A percentile compares a stretch with the other conserved stretches of the same genome.
These are phyloP conservation scores for Melikaiella ostensackeni DNA, from an alignment of 2,888 invertebrate genomes.

Conservation along the genomic window DNA sequence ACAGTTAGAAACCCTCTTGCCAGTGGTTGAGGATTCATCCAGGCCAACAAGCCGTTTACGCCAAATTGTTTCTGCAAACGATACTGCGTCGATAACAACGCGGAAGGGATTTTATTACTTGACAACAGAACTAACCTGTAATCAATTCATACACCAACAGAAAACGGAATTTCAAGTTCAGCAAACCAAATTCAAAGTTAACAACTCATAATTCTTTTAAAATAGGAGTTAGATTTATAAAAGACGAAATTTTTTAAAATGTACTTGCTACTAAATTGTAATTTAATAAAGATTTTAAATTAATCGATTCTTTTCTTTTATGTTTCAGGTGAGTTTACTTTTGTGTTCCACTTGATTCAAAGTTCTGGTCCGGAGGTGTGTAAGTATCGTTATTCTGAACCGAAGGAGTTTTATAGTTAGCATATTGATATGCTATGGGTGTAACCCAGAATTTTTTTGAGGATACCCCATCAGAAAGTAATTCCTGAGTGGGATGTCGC, in stretches of 20 bases:
- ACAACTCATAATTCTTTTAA: neutral
- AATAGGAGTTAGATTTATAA: neutral
- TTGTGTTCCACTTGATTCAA: neutral
- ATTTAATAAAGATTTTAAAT: neutral
- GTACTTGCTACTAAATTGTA: neutral
- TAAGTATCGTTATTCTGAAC: neutral
- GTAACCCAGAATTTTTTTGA: neutral
- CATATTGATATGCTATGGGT: neutral
- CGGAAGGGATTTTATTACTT: constrained; percentile 46
- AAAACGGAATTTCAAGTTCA: neutral
- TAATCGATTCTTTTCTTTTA: neutral
- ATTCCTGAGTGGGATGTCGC: constrained; percentile 1
- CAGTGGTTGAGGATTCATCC: constrained; percentile 50
- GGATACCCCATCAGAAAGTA: neutral
- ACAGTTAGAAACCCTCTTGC: constrained; percentile 66
- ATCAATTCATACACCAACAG: neutral
- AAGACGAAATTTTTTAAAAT: neutral
- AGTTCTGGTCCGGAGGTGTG: neutral
- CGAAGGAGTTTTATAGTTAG: neutral
- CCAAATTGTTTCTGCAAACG: constrained; percentile 51
- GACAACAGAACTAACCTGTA: neutral
- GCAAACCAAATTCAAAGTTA: neutral
- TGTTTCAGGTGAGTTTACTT: constrained; percentile 28
- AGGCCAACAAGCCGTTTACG: constrained; percentile 48
- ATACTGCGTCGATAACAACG: constrained; percentile 39